Evolutionary conservation across 1,140 invertebrate species (phyloP), one percentile per base, ranked within the genome.

Genomic region (Stegodyphus mimosarum): DNA sequence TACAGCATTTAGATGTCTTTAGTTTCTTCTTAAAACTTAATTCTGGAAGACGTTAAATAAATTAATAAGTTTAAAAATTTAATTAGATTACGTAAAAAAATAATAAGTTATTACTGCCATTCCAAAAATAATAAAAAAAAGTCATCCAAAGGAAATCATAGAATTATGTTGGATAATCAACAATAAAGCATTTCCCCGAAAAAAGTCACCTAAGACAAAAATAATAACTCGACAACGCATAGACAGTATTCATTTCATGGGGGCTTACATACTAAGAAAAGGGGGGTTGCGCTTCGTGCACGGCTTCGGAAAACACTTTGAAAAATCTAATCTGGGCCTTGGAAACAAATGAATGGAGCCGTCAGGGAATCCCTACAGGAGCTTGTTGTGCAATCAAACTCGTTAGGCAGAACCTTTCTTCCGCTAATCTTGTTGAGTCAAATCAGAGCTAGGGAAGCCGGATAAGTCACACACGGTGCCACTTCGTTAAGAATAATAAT

Each of bases 401-500:
- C 77, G 66, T 79, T 77, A 77, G n/a, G 60, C 75, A 15, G 64
- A 77, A 13, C 72, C 48, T 48, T 63, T 77, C 15, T 60, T 67
- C 17, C 64, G 64, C n/a, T 79, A 79, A 79, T 79, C 77, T 70
- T 79, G 77, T 79, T 79, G 77, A 70, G 77, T 69, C 66, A 77
- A 77, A 77, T 77, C 75, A 77, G 50, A 49, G 10, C 50, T 49
- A 49, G 17, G 17, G 77, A 70, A 79, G 77, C 66, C 66, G 50
- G n/a, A 53, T 53, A 79, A 79, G 64, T 77, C 67, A 7, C 64
- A 11, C 11, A n/a, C 6, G 5, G 48, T 15, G n/a, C n/a, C n/a
- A 53, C 72, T 49, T 79, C 63, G 77, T 79, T 79, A 79, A 69
- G 50, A 79, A 79, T 79, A 53, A 79, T 79, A 79, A 79, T 79